A percentile compares a stretch with the other conserved stretches of the same genome.
Conservation (phyloP, 2,888 invertebrate genomes). For the Temnothorax ravouxi region DNA sequence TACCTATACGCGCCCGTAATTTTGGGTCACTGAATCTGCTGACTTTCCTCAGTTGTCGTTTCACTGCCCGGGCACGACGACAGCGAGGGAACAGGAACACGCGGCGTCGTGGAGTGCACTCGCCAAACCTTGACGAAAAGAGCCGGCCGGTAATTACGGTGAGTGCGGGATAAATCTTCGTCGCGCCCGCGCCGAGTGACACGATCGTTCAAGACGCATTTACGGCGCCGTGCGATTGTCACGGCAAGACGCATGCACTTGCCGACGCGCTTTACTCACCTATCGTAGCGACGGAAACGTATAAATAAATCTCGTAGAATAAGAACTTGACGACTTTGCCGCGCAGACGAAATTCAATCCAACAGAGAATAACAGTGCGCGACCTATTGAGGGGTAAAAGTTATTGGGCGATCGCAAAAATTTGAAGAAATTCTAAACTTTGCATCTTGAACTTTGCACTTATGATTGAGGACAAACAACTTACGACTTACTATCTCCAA, state of each 20-base stretch:
- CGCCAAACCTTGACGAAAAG: constrained; percentile 53
- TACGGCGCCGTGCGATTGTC: constrained; percentile 3
- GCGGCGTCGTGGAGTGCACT: constrained; percentile 15
- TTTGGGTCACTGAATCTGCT: constrained; percentile 80
- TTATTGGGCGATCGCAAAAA: not conserved
- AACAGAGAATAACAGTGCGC: too few species aligned
- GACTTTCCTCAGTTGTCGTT: constrained; percentile 61
- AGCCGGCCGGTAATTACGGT: constrained; percentile 64
- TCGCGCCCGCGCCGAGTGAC: constrained; percentile 20
- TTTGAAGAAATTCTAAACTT: not conserved
- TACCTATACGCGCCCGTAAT: constrained; percentile 65
- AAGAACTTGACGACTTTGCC: not conserved
- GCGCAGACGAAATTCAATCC: not conserved
- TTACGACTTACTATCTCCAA: not conserved
- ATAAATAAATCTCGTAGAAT: not conserved
- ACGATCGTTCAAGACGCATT: constrained; percentile 56
- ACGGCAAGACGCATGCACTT: not conserved
- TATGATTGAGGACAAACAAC: not conserved
- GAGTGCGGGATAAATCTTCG: constrained; percentile 70
- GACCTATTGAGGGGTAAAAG: not conserved
- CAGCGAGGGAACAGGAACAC: constrained; percentile 14
- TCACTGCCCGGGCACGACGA: constrained; percentile 30
- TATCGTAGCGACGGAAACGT: not conserved
- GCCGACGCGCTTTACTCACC: not conserved
- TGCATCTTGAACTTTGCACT: not conserved